phyloP scores from a whole-genome alignment of 2,113 vertebrate species.

The Rousettus leschenaultii region DNA sequence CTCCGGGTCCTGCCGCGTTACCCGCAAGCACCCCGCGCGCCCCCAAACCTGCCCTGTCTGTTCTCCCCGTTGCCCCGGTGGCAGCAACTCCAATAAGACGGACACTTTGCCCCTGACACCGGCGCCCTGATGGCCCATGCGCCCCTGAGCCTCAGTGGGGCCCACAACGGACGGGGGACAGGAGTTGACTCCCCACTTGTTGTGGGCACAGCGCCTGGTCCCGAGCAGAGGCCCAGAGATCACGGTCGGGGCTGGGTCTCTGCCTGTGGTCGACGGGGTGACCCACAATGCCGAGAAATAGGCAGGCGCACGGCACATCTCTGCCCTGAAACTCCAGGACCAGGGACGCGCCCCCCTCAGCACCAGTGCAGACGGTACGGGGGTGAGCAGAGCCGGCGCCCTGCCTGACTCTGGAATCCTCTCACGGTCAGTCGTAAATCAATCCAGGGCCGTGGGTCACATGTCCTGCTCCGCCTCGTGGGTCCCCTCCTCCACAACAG shows the following conservation, averaged over 20 bases:
- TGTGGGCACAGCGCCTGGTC: neutral
- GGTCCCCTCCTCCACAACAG: neutral
- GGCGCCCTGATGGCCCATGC: accelerated
- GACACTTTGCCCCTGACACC: neutral
- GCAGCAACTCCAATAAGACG: neutral
- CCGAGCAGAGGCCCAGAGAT: neutral
- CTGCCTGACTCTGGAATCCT: neutral
- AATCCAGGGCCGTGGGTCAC: neutral
- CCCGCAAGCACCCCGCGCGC: too few species aligned
- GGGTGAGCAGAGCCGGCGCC: neutral
- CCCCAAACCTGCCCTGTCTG: neutral
- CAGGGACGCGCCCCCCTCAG: accelerated
- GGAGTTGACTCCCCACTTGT: neutral
- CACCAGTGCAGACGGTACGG: neutral
- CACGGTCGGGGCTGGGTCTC: neutral
- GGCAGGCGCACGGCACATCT: neutral
- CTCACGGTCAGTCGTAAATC: neutral
- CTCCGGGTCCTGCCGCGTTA: neutral
- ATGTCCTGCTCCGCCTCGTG: accelerated
- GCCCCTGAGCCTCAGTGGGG: neutral
- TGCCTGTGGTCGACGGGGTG: accelerated
- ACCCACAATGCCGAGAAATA: accelerated
- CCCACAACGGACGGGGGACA: too few species aligned
- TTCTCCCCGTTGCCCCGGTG: accelerated
- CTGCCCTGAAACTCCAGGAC: neutral